phyloP scores from a whole-genome alignment of 2,113 vertebrate species.

The Psettodes erumei region DNA sequence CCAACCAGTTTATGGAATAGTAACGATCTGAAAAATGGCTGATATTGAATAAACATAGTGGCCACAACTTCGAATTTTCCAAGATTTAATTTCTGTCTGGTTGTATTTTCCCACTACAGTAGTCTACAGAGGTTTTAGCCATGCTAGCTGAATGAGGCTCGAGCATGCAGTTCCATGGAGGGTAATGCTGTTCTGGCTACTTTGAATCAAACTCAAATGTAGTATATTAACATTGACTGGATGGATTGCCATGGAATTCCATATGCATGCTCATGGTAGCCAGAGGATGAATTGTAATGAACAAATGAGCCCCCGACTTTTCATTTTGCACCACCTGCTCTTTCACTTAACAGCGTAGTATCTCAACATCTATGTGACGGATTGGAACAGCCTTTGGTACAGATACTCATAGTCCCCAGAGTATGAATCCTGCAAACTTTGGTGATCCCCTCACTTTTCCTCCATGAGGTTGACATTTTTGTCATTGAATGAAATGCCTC shows the following conservation, averaged over 20 bases:
- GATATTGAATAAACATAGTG: constrained; percentile 65
- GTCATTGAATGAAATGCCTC: not conserved
- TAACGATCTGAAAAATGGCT: constrained; percentile 61
- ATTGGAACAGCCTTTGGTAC: not conserved
- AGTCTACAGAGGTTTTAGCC: constrained; percentile 32
- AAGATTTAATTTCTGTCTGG: constrained; percentile 45
- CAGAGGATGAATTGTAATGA: not conserved
- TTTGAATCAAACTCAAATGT: not conserved
- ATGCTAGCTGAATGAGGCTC: not conserved
- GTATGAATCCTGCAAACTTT: not conserved
- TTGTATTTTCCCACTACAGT: constrained; percentile 42
- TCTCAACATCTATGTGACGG: not conserved
- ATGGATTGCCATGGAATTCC: constrained; percentile 6
- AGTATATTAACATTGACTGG: not conserved
- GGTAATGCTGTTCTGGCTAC: not conserved
- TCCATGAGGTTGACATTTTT: not conserved
- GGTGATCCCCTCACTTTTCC: not conserved
- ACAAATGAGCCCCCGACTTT: not conserved
- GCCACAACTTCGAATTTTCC: constrained; percentile 47
- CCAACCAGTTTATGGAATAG: constrained; percentile 61
- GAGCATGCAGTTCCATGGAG: constrained; percentile 18
- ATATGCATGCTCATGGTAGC: not conserved
- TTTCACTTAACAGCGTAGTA: constrained; percentile 9
- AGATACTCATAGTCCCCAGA: not conserved
- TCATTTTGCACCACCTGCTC: not conserved